Evolutionary conservation across 2,888 invertebrate genomes (phyloP).

Genomic region (Nemoura dubitans): DNA sequence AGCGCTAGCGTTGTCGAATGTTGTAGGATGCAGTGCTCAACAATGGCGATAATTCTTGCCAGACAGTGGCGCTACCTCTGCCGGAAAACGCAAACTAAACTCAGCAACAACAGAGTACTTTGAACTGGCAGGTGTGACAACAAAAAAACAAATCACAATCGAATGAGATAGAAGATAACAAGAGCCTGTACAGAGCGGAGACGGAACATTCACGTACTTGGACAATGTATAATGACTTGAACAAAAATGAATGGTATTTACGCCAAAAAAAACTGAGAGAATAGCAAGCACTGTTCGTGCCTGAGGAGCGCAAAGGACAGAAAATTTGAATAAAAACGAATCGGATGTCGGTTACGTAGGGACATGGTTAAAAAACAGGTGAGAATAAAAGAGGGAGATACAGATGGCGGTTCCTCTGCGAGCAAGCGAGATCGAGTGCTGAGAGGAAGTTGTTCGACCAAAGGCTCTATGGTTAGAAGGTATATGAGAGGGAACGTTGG

Average conservation of each 20-base stretch:
- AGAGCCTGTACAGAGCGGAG: neutral
- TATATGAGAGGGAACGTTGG: neutral
- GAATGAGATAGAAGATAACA: neutral
- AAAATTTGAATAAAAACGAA: neutral
- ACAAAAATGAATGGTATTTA: neutral
- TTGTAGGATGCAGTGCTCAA: too few relatives aligned
- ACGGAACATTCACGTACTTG: neutral
- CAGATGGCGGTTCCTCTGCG: neutral
- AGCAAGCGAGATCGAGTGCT: neutral
- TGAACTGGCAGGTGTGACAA: slow-evolving; percentile 16
- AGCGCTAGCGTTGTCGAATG: neutral
- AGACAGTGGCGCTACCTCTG: neutral
- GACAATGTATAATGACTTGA: neutral
- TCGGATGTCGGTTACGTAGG: neutral
- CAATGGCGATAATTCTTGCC: neutral
- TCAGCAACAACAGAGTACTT: neutral
- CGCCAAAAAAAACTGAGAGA: neutral
- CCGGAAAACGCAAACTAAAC: neutral
- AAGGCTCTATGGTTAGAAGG: too few relatives aligned
- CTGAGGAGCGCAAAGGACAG: neutral
- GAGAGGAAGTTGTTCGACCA: neutral
- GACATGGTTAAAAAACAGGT: neutral
- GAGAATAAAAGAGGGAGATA: neutral
- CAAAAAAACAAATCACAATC: neutral
- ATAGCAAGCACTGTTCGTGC: neutral